These are phyloP conservation scores for Callipepla californica DNA, from an alignment of 2,113 vertebrate species.

Conservation along the genomic window DNA sequence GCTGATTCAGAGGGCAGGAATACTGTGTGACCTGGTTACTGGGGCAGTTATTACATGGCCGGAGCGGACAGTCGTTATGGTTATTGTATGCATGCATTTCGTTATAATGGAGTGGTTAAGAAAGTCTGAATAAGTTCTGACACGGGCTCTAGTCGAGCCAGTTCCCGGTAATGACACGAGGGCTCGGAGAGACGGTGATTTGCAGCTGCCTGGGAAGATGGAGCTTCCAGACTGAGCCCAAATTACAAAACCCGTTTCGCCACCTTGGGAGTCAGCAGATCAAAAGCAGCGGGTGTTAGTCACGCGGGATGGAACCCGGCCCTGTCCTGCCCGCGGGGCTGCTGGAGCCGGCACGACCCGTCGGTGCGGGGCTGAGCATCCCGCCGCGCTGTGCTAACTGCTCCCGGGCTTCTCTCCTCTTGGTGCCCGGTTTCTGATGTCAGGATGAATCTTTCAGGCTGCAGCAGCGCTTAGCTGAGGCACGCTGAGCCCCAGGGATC, in stretches of 20 bases:
- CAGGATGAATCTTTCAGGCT: slow-evolving; percentile 2
- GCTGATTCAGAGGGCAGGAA: background rate
- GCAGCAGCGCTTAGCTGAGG: background rate
- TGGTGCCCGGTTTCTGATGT: background rate
- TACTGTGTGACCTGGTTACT: background rate
- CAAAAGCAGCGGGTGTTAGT: slow-evolving; percentile 40
- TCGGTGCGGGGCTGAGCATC: slow-evolving; percentile 40
- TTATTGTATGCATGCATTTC: background rate
- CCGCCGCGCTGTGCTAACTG: background rate
- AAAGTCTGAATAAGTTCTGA: background rate
- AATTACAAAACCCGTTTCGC: slow-evolving; percentile 20
- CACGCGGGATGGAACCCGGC: background rate
- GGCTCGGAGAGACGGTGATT: background rate
- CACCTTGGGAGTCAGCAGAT: slow-evolving; percentile 13
- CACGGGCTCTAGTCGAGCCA: background rate
- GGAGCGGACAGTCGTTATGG: background rate
- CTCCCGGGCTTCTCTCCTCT: background rate
- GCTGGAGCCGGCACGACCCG: slow-evolving; percentile 47
- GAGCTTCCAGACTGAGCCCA: background rate
- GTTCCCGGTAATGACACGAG: background rate
- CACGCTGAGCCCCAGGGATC: background rate
- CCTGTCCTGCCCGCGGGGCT: background rate
- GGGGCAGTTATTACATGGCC: background rate
- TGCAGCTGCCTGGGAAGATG: slow-evolving; percentile 57
- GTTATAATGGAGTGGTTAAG: background rate